Base-by-base conservation (phyloP, 2,113 vertebrate genomes). In the Bubo blakistoni region DNA sequence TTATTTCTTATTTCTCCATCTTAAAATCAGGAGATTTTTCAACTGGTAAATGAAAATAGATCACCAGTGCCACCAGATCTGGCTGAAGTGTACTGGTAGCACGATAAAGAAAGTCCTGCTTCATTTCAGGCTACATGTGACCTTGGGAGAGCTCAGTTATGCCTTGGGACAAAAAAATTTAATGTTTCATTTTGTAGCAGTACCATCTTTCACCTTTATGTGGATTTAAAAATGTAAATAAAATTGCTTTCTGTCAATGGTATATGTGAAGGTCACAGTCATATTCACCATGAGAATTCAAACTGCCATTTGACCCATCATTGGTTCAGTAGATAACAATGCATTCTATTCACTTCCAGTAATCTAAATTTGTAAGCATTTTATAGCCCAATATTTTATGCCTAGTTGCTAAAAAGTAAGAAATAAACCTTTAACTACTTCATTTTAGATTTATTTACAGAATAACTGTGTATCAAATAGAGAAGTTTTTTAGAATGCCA, bases 171-270 rank as follows among this genome's bases (percentile, higher is more conserved):
- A 96, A 95, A 97, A 77, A 95, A 95, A 96, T 6, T 74, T 94
- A 96, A 96, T 95, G 92, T 98, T 97, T 97, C 74, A 84, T 98
- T 98, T 97, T 96, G 88, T 66, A 86, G 83, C 63, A 36, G 95
- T 95, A 91, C 94, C 93, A 98, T 98, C 92, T 98, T 98, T 98
- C 97, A 98, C 84, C 74, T 98, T 98, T 97, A 98, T 95, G 92
- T 98, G 97, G 88, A 97, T 96, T 97, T 98, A 97, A 98, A 98
- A 98, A 98, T 98, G 97, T 98, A 98, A 98, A 98, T 98, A 98
- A 98, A 97, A 98, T 97, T 95, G 96, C 95, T 98, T 97, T 97
- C 93, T 95, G 89, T 96, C 97, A 98, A 70, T 97, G 95, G 94
- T 95, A 91, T 96, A 96, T 88, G 92, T 92, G 98, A 98, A 98